These are phyloP conservation scores for Microvelia longipes DNA, from an alignment of 1,140 invertebrate species.

Conservation along the genomic window DNA sequence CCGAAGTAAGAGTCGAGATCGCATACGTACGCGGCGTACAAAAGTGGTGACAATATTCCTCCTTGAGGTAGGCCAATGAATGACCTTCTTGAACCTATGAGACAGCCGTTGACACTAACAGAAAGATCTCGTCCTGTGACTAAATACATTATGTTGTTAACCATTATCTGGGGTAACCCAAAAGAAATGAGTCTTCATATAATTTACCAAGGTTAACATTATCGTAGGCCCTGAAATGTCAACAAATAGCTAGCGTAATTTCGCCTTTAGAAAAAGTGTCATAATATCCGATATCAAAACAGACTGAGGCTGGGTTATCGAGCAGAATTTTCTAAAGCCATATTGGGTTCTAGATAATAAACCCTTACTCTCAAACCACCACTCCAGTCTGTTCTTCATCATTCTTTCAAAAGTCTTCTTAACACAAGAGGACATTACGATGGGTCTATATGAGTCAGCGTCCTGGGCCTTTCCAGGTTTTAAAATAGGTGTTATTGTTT, in stretches of 20 bases:
- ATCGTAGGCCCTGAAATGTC: background rate
- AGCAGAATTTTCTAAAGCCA: background rate
- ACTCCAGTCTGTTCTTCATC: background rate
- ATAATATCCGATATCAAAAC: background rate
- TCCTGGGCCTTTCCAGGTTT: background rate
- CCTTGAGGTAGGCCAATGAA: constrained; percentile 1
- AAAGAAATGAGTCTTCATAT: background rate
- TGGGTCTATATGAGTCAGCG: constrained; percentile 1
- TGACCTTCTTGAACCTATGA: background rate
- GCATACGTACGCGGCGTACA: background rate
- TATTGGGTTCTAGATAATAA: background rate
- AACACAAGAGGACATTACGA: background rate
- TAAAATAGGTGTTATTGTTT: background rate
- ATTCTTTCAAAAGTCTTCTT: constrained; percentile 4
- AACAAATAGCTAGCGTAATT: background rate
- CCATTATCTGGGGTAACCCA: background rate
- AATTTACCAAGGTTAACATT: background rate
- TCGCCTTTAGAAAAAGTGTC: background rate
- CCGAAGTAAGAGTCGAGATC: background rate
- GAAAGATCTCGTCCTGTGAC: background rate
- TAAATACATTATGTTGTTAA: background rate
- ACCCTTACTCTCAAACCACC: constrained; percentile 3
- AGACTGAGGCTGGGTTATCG: background rate
- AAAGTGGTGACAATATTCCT: background rate
- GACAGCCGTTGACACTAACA: background rate